Conservation (phyloP, 30 jellyfish, hydroid and myxozoan species). For the Nemopilema nomurai region DNA sequence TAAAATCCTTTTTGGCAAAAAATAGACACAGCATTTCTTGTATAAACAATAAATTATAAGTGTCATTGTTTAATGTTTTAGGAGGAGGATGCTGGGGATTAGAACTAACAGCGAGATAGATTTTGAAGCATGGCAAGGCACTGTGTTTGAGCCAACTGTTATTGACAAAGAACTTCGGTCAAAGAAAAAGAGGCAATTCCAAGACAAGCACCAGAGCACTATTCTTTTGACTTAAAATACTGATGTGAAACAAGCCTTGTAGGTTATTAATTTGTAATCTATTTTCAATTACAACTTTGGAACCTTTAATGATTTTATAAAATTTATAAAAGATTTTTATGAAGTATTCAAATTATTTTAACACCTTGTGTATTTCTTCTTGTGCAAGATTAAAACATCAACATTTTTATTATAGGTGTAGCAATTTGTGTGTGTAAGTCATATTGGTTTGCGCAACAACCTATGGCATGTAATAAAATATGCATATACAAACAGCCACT, state of each 20-base stretch:
- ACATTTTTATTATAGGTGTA: too few relatives aligned
- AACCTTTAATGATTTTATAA: background rate
- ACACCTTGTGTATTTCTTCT: too few relatives aligned
- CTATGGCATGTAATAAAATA: too few relatives aligned
- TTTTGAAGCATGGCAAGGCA: conserved; percentile 55
- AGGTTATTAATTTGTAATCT: background rate
- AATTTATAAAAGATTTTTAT: too few relatives aligned
- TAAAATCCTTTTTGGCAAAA: too few relatives aligned
- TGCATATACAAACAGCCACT: too few relatives aligned
- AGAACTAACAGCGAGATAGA: conserved; percentile 39
- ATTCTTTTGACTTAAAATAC: conserved; percentile 16
- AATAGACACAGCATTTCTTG: too few relatives aligned
- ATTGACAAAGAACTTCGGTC: conserved; percentile 42
- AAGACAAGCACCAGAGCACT: conserved; percentile 49
- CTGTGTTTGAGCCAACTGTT: conserved; percentile 20
- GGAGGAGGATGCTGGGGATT: conserved; percentile 44
- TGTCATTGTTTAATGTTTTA: background rate
- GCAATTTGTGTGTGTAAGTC: too few relatives aligned
- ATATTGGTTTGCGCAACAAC: too few relatives aligned
- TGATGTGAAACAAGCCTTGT: background rate
- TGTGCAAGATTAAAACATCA: too few relatives aligned
- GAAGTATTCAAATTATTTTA: too few relatives aligned
- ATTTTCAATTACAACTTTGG: background rate
- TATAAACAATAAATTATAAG: too few relatives aligned
- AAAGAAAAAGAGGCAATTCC: conserved; percentile 37